Percentiles rank a stretch among this genome's conserved stretches.
phyloP scores from a whole-genome alignment of 2,888 invertebrate genomes.

The Agonum fuliginosum region DNA sequence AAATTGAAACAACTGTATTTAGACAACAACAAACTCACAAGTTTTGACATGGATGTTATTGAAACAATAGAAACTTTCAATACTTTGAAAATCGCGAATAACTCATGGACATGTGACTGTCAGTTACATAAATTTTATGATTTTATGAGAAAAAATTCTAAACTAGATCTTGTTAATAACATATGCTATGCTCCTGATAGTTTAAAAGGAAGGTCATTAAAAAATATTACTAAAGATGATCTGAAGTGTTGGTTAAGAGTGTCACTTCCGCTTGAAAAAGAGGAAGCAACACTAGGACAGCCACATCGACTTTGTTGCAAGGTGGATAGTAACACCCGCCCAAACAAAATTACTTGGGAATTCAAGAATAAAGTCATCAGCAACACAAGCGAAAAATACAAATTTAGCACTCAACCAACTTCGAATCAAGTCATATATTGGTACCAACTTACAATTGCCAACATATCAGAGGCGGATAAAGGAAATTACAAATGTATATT shows the following conservation, averaged over 20 bases:
- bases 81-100: background rate
- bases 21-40: background rate
- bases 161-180: background rate
- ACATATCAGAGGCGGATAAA: background rate
- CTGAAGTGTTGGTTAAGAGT: background rate
- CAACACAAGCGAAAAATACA: background rate
- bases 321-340: background rate
- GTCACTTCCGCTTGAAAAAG: no score
- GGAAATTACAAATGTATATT: background rate
- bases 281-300: no score
- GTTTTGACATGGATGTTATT: background rate
- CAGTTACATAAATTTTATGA: background rate
- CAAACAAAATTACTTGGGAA: background rate
- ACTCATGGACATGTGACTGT: constrained; percentile 16
- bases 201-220: background rate
- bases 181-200: background rate
- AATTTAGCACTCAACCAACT: background rate
- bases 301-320: background rate
- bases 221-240: background rate
- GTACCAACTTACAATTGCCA: background rate
- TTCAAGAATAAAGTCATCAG: background rate
- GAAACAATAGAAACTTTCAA: background rate
- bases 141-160: background rate
- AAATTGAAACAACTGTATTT: background rate
- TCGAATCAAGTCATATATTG: background rate